Conservation (phyloP, 2,888 invertebrate genomes). For the Myopa tessellatipennis region DNA sequence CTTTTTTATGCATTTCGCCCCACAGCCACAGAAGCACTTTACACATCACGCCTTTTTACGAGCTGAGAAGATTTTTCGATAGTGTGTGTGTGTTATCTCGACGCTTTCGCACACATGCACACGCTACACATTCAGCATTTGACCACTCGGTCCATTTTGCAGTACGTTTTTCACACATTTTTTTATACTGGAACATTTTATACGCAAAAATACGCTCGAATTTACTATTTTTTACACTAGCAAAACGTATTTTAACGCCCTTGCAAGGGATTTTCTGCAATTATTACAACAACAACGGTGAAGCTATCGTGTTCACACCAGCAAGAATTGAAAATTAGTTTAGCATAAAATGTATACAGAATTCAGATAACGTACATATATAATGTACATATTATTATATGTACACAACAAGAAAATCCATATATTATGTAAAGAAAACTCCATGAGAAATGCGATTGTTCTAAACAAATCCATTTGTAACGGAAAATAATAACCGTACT, state of each 20-base stretch:
- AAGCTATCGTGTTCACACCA: too few relatives aligned
- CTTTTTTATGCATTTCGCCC: neutral
- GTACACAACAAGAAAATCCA: too few relatives aligned
- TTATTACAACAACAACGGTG: neutral
- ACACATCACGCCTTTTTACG: neutral
- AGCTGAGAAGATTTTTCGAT: neutral
- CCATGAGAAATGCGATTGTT: too few relatives aligned
- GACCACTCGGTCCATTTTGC: constrained; percentile 16
- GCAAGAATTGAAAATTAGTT: neutral
- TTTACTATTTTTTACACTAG: too few relatives aligned
- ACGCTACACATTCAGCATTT: constrained; percentile 6
- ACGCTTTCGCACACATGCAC: constrained; percentile 20
- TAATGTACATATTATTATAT: too few relatives aligned
- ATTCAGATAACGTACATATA: too few relatives aligned
- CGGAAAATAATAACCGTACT: neutral
- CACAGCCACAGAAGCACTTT: neutral
- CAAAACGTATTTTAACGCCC: neutral
- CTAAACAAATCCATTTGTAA: neutral
- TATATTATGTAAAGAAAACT: too few relatives aligned
- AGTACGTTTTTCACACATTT: neutral
- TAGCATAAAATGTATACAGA: too few relatives aligned
- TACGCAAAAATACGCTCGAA: too few relatives aligned
- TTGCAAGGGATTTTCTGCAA: too few relatives aligned
- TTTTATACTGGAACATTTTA: too few relatives aligned
- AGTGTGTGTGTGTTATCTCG: neutral